phyloP scores from a whole-genome alignment of 1,140 invertebrate species.

The Drosophila ficusphila region DNA sequence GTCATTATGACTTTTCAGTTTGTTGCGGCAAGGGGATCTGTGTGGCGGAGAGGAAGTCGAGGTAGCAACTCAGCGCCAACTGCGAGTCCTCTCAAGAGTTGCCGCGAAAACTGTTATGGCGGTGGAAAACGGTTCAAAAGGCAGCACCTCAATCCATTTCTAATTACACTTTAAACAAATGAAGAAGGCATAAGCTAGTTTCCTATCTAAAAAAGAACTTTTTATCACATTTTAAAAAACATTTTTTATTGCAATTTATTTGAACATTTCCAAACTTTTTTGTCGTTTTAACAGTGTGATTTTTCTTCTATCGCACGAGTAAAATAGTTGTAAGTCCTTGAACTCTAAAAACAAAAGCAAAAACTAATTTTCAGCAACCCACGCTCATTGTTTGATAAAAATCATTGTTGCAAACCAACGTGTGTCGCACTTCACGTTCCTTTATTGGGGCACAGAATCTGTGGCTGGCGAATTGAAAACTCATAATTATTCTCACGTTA shows the following conservation, averaged over 20 bases:
- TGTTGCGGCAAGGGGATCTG: conserved; percentile 9
- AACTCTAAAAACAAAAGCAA: background rate
- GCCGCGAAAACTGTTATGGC: background rate
- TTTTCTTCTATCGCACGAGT: too few relatives aligned
- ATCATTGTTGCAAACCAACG: conserved; percentile 23
- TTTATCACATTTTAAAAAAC: too few relatives aligned
- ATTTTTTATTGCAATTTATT: too few relatives aligned
- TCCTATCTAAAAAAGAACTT: too few relatives aligned
- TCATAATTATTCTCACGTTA: conserved; percentile 77
- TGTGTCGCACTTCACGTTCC: conserved; percentile 45
- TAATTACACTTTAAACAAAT: background rate
- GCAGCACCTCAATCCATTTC: background rate
- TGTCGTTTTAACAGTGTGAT: too few relatives aligned
- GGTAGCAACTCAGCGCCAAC: conserved; percentile 68
- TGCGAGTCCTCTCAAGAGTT: too few relatives aligned
- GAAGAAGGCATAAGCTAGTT: background rate
- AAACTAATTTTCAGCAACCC: background rate
- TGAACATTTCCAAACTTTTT: too few relatives aligned
- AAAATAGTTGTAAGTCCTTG: background rate
- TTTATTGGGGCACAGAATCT: conserved; percentile 29
- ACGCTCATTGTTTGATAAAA: background rate
- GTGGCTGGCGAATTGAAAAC: conserved; percentile 69
- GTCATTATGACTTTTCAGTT: conserved; percentile 44
- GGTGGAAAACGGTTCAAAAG: conserved; percentile 2
- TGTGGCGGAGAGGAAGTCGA: conserved; percentile 40